phyloP scores from a whole-genome alignment of 2,797 vertebrate genomes.

The Anisognathus igniventris region DNA sequence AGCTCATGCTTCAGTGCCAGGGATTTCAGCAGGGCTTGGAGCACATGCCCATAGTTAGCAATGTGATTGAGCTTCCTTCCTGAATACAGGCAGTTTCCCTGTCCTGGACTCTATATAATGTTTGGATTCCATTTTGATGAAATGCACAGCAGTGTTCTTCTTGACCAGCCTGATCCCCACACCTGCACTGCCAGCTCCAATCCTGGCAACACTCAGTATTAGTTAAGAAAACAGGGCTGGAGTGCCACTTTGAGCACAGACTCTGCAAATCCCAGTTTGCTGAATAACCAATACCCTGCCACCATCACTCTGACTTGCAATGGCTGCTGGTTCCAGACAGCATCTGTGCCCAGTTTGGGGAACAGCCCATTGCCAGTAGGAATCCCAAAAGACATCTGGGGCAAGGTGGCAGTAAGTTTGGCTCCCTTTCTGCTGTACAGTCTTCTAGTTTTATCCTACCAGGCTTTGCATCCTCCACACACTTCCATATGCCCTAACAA shows the following conservation, averaged over 20 bases:
- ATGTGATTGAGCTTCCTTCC: not conserved
- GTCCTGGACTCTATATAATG: not conserved
- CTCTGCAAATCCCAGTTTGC: not conserved
- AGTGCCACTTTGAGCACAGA: not conserved
- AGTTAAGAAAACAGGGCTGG: not conserved
- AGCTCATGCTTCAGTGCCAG: accelerated
- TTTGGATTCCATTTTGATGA: not conserved
- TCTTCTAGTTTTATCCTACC: not conserved
- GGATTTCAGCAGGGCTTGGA: not conserved
- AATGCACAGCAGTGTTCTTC: not conserved
- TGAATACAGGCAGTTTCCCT: not conserved
- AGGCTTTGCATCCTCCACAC: not conserved
- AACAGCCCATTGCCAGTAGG: not conserved
- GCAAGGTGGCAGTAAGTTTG: not conserved
- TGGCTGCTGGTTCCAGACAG: not conserved
- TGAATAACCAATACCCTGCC: not conserved
- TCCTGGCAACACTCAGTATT: not conserved
- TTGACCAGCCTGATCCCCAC: not conserved
- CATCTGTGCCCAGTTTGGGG: not conserved
- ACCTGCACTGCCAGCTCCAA: not conserved
- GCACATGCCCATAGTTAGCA: not conserved
- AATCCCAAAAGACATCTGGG: not conserved
- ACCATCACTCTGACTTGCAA: not conserved
- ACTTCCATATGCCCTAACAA: not conserved
- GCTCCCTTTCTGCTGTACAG: not conserved